Evolutionary conservation across 1,140 invertebrate genomes (phyloP).

Genomic region (Aphaenogaster rudis): DNA sequence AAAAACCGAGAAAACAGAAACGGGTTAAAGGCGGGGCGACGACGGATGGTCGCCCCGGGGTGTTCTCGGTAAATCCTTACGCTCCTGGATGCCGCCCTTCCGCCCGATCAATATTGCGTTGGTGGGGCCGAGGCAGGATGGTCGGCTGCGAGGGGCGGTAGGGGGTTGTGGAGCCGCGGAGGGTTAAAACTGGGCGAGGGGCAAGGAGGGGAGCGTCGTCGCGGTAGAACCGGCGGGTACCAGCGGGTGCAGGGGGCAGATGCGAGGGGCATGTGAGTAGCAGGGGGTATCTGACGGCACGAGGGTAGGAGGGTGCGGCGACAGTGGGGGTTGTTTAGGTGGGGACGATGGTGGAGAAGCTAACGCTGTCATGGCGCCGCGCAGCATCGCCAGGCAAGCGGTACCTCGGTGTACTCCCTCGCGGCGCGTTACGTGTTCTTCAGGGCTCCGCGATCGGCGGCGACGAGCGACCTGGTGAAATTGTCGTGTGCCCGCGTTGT

Average conservation of each 20-base stretch:
- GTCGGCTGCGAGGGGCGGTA: conserved; percentile 48
- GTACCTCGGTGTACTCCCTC: conserved; percentile 67
- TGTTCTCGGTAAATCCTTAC: conserved; percentile 73
- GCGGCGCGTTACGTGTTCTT: conserved; percentile 61
- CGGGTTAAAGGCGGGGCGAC: not conserved
- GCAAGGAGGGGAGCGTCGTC: conserved; percentile 42
- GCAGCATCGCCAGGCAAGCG: conserved; percentile 80
- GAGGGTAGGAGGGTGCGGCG: conserved; percentile 62
- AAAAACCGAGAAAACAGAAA: conserved; percentile 27
- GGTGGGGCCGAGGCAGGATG: conserved; percentile 81
- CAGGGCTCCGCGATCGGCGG: conserved; percentile 49
- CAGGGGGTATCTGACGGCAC: conserved; percentile 41
- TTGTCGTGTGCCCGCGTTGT: conserved; percentile 4
- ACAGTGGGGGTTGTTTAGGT: conserved; percentile 66
- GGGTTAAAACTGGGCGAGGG: conserved; percentile 44
- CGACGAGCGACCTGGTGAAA: conserved; percentile 47
- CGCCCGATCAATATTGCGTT: conserved; percentile 86
- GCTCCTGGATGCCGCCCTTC: conserved; percentile 85
- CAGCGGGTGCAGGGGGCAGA: conserved; percentile 61
- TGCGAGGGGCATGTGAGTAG: conserved; percentile 56
- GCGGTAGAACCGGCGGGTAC: conserved; percentile 72
- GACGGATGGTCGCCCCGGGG: conserved; percentile 65
- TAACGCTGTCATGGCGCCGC: conserved; percentile 86
- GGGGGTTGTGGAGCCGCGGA: conserved; percentile 41
- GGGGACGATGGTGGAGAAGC: conserved; percentile 76